These are phyloP conservation scores for Microcebus ravelobensis DNA, from an alignment of 2,113 vertebrate species.

Conservation along the genomic window DNA sequence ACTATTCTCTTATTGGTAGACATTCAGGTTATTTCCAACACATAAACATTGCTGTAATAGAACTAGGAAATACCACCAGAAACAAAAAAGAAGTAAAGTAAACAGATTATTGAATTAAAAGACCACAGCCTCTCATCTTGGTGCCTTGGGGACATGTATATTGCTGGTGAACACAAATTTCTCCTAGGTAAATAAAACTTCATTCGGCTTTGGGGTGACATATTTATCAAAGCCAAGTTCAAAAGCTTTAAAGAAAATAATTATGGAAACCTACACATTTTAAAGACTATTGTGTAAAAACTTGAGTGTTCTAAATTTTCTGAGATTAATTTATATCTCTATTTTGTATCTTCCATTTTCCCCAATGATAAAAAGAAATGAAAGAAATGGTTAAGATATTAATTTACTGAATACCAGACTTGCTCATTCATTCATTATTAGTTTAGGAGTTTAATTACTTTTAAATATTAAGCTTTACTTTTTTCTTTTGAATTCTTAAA, in stretches of 20 bases:
- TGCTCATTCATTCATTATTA: not conserved
- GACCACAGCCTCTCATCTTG: not conserved
- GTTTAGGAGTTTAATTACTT: not conserved
- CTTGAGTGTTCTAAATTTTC: not conserved
- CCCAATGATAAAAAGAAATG: not conserved
- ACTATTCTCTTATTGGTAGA: not conserved
- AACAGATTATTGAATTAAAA: not conserved
- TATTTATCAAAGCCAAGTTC: not conserved
- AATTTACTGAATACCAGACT: not conserved
- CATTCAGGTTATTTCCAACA: not conserved
- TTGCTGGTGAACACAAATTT: not conserved
- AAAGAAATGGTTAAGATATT: not conserved
- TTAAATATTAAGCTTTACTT: not conserved
- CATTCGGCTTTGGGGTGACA: not conserved
- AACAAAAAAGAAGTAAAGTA: not conserved
- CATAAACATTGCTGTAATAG: not conserved
- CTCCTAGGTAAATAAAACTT: not conserved
- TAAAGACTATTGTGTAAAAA: not conserved
- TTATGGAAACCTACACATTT: not conserved
- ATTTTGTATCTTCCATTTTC: not conserved
- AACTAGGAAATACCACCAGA: not conserved
- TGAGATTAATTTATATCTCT: not conserved
- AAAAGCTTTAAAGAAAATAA: not conserved
- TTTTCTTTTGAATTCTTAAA: not conserved
- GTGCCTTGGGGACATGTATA: not conserved